A percentile compares a stretch with the other conserved stretches of the same genome.
Conservation (phyloP, 2,113 vertebrate species). For the Desmodus rotundus region DNA sequence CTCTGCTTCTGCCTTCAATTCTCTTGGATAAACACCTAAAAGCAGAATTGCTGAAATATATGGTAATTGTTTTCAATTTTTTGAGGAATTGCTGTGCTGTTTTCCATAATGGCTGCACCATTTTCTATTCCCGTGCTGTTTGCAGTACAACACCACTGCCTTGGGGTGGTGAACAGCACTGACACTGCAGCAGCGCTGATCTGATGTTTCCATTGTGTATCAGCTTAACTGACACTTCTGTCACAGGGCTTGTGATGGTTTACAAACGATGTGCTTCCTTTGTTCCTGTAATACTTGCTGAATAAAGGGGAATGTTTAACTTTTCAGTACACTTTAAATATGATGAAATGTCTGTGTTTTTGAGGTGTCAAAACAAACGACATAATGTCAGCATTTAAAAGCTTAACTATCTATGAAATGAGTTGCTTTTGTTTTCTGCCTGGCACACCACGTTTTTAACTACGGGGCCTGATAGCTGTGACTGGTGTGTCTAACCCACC, state of each 20-base stretch:
- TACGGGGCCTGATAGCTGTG: not conserved
- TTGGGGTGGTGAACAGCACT: not conserved
- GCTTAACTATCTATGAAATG: not conserved
- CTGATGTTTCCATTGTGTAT: constrained; percentile 24
- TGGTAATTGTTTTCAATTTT: not conserved
- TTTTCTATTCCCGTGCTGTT: not conserved
- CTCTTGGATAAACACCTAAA: not conserved
- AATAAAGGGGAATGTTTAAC: constrained; percentile 54
- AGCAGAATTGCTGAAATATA: not conserved
- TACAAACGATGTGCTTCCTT: constrained; percentile 56
- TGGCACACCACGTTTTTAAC: not conserved
- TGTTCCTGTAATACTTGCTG: constrained; percentile 25
- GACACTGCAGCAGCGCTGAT: not conserved
- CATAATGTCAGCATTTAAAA: constrained; percentile 60
- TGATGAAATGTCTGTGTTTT: constrained; percentile 44
- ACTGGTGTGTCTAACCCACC: not conserved
- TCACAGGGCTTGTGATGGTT: constrained; percentile 36
- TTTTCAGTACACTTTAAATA: constrained; percentile 62
- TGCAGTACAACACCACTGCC: not conserved
- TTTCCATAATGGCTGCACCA: not conserved
- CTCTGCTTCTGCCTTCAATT: not conserved
- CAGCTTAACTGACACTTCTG: constrained; percentile 55
- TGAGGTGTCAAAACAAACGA: constrained; percentile 66
- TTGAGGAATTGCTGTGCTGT: not conserved
- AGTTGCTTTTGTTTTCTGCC: constrained; percentile 39